Percentiles rank a stretch among this genome's conserved stretches.
Evolutionary conservation across 2,888 invertebrate species (phyloP).

Genomic region (Mayetiola destructor): DNA sequence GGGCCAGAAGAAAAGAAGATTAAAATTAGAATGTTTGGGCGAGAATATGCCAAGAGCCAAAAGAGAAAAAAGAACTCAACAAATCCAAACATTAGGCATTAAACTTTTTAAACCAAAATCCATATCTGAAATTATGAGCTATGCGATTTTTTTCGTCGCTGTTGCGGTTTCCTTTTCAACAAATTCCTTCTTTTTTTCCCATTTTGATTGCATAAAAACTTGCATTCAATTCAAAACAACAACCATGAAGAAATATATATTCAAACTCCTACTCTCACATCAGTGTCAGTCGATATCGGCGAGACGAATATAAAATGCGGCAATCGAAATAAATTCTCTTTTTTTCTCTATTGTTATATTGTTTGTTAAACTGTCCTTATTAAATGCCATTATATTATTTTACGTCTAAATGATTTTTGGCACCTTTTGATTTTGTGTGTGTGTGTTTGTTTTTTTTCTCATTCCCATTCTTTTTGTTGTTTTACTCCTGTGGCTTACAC

Average conservation of each 20-base stretch:
- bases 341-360: constrained; percentile 8
- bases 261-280: no score
- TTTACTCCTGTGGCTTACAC: not conserved
- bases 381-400: constrained; percentile 13
- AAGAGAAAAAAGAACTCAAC: not conserved
- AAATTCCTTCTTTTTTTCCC: no score
- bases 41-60: not conserved
- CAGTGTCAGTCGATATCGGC: not conserved
- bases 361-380: constrained; percentile 13
- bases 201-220: not conserved
- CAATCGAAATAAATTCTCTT: constrained; percentile 1
- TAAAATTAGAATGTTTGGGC: not conserved
- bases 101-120: not conserved
- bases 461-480: not conserved
- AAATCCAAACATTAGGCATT: constrained; percentile 3
- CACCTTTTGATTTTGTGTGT: no score
- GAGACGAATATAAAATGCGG: not conserved
- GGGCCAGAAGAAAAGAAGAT: not conserved
- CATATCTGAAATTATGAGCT: not conserved
- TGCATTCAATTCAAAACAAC: no score
- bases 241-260: no score
- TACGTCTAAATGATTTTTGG: constrained; percentile 12
- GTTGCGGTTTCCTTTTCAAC: not conserved
- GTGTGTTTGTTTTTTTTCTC: no score
- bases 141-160: constrained; percentile 5